Evolutionary conservation across 2,888 invertebrate species (phyloP), one percentile per base, ranked within the genome.

Genomic region (Leucania comma): DNA sequence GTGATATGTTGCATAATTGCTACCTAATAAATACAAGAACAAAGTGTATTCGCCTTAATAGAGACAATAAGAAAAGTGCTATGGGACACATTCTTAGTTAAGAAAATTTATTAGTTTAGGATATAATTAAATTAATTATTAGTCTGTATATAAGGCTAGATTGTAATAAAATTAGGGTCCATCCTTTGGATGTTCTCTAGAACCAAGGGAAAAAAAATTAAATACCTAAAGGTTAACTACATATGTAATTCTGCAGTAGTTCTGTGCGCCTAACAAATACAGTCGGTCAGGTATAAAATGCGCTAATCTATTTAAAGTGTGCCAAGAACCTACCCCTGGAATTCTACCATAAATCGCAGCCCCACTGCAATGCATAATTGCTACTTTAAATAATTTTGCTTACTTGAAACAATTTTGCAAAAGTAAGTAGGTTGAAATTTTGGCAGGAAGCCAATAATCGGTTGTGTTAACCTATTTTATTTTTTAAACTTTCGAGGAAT

Each of bases 401-500:
- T 59, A 50, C 38, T 75, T 61, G 42, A 20, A 60, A 75, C 42
- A 58, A 59, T 50, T 77, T 68, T 32, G 53, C 54, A 70, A 73
- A 64, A 56, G 8, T 51, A 64, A 56, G 60, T 62, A 26, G 78
- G 66, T 32, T 26, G 29, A 50, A 70, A 58, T 38, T 3, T 50
- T 84, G 85, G 83, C 72, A 9, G 0, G 0, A 1, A 0, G 70
- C 84, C 84, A 85, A 35, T 78, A 66, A 78, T 80, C 38, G 66
- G 22, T 73, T 60, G 46, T 72, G 68, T 51, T 75, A 80, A 65
- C 68, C 70, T 78, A 75, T 77, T 79, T 83, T 83, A n/a, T 29
- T 82, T 83, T 85, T 76, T 58, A 35, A 83, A 70, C 72, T 81
- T 83, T 68, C 57, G 62, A 77, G 60, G 57, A 81, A 75, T 78